Percentiles rank a stretch among this genome's conserved stretches.
These are phyloP conservation scores for Lissonota sp. DNA, from an alignment of 2,888 invertebrate species.

Conservation along the genomic window DNA sequence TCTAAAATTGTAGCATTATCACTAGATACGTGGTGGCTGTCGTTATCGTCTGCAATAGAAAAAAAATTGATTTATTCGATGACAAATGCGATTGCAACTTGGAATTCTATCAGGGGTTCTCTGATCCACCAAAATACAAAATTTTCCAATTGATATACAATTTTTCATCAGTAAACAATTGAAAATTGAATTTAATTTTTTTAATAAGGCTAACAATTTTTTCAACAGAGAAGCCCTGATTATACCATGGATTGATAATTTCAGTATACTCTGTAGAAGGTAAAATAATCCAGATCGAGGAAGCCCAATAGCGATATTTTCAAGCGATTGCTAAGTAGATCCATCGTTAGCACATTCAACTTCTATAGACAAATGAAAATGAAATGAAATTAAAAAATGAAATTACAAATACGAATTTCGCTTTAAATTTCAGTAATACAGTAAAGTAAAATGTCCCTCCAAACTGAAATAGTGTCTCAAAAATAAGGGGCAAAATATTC, in stretches of 20 bases:
- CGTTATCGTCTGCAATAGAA: constrained; percentile 13
- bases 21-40: not conserved
- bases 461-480: not conserved
- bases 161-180: too few species aligned
- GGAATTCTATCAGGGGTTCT: too few species aligned
- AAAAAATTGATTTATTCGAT: not conserved
- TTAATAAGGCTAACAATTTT: too few species aligned
- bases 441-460: not conserved
- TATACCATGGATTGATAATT: not conserved
- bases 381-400: too few species aligned
- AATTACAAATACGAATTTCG: not conserved
- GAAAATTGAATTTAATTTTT: too few species aligned
- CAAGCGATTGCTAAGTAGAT: constrained; percentile 15
- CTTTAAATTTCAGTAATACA: not conserved
- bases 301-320: constrained; percentile 25
- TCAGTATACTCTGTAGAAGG: constrained; percentile 27
- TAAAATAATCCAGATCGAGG: constrained; percentile 22
- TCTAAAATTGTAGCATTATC: constrained; percentile 41
- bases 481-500: not conserved
- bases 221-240: too few species aligned
- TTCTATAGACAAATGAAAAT: not conserved
- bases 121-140: too few species aligned
- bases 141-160: too few species aligned
- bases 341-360: constrained; percentile 14
- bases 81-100: too few species aligned